phyloP scores from a whole-genome alignment of 2,888 invertebrate species.

The Prenolepis imparis region DNA sequence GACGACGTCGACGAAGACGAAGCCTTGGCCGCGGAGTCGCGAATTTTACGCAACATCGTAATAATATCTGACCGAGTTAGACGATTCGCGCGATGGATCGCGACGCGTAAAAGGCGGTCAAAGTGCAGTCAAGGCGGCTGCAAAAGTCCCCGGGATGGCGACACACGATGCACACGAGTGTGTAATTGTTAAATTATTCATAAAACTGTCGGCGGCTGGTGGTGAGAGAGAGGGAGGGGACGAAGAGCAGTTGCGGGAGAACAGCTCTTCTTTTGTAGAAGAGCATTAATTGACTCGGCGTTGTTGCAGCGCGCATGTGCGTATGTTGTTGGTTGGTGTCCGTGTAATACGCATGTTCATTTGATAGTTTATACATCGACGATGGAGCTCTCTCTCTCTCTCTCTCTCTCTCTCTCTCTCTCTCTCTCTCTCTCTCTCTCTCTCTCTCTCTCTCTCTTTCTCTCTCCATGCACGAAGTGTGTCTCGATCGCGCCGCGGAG shows the following conservation, averaged over 20 bases:
- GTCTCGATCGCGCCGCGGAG: constrained; percentile 45
- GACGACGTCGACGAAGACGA: constrained; percentile 4
- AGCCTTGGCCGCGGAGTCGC: neutral
- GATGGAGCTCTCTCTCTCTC: neutral
- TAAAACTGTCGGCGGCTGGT: constrained; percentile 63
- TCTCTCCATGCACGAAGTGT: neutral
- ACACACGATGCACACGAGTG: neutral
- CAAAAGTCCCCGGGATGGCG: constrained; percentile 14
- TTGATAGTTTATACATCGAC: constrained; percentile 8
- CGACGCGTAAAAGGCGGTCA: constrained; percentile 39
- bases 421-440: neutral
- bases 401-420: neutral
- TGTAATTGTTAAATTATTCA: constrained; percentile 63
- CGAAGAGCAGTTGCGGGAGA: constrained; percentile 51
- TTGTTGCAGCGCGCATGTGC: constrained; percentile 15
- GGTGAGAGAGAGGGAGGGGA: neutral
- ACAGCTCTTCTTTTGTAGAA: constrained; percentile 63
- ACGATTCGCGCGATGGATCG: constrained; percentile 16
- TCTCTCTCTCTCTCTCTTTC: too few relatives aligned
- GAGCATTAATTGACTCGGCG: constrained; percentile 67
- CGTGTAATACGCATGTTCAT: neutral
- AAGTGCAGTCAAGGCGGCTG: neutral
- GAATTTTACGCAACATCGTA: constrained; percentile 24
- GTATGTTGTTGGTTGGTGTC: constrained; percentile 23
- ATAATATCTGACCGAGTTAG: constrained; percentile 13